Evolutionary conservation across 2,888 invertebrate species (phyloP).

Genomic region (Drosophila ezoana): DNA sequence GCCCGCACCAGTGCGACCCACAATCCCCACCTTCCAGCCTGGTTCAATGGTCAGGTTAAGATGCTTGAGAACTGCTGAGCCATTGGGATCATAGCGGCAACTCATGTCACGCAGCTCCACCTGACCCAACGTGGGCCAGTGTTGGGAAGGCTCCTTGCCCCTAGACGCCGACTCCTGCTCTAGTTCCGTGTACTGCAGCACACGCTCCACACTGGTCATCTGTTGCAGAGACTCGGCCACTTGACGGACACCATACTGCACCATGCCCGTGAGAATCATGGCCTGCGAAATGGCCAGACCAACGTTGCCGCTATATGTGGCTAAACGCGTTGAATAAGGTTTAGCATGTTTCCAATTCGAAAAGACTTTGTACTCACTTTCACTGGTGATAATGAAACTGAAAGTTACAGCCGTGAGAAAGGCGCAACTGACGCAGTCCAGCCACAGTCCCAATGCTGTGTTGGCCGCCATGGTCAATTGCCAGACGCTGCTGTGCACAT

Average conservation of each 20-base stretch:
- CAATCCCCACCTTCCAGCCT: conserved; percentile 90
- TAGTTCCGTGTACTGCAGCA: conserved; percentile 90
- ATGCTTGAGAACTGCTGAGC: conserved; percentile 90
- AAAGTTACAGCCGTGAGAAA: conserved; percentile 89
- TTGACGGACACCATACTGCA: conserved; percentile 89
- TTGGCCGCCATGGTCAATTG: conserved; percentile 83
- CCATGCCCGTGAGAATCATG: conserved; percentile 90
- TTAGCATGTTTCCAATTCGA: background rate
- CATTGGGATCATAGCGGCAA: conserved; percentile 87
- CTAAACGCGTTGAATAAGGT: conserved; percentile 45
- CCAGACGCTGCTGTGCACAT: conserved; percentile 85
- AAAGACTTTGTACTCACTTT: conserved; percentile 85
- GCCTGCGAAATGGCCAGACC: conserved; percentile 89
- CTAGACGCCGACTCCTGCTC: conserved; percentile 86
- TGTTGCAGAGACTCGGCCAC: conserved; percentile 89
- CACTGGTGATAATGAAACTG: conserved; percentile 87
- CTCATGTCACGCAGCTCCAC: conserved; percentile 86
- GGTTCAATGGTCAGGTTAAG: conserved; percentile 89
- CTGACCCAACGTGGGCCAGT: conserved; percentile 90
- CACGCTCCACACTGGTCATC: conserved; percentile 91
- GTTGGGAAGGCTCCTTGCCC: conserved; percentile 86
- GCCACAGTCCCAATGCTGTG: conserved; percentile 89
- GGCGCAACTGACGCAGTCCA: conserved; percentile 89
- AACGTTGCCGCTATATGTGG: conserved; percentile 89
- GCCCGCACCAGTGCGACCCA: conserved; percentile 94